Percentiles rank a stretch among this genome's conserved stretches.
These are phyloP conservation scores for Corvus moneduloides DNA, from an alignment of 2,113 vertebrate genomes.

Conservation along the genomic window DNA sequence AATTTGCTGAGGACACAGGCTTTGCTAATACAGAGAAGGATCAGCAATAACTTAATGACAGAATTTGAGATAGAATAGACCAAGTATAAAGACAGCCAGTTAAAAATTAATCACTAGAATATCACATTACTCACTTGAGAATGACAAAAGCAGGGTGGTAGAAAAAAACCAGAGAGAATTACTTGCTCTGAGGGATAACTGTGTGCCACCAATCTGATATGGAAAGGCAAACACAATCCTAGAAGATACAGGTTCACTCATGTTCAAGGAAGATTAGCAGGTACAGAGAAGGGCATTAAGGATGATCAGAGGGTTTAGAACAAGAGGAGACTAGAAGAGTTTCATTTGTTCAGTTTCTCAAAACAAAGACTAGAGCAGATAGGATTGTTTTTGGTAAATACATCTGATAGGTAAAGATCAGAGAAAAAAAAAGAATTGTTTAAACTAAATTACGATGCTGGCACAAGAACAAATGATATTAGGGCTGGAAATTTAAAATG, in stretches of 20 bases:
- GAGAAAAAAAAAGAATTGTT: slow-evolving; percentile 50
- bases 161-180: neutral
- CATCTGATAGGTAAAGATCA: slow-evolving; percentile 60
- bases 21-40: neutral
- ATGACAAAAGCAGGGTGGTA: slow-evolving; percentile 35
- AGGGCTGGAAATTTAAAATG: slow-evolving; percentile 23
- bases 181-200: slow-evolving; percentile 28
- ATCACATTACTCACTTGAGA: slow-evolving; percentile 31
- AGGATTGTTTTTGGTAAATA: slow-evolving; percentile 65
- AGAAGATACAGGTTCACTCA: slow-evolving; percentile 48
- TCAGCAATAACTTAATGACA: slow-evolving; percentile 8
- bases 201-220: slow-evolving; percentile 30
- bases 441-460: slow-evolving; percentile 27
- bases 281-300: slow-evolving; percentile 24
- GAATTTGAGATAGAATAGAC: neutral
- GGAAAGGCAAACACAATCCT: slow-evolving; percentile 23
- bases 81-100: neutral
- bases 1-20: neutral
- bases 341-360: slow-evolving; percentile 57
- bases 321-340: slow-evolving; percentile 60
- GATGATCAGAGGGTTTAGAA: slow-evolving; percentile 45
- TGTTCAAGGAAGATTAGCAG: slow-evolving; percentile 47
- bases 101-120: slow-evolving; percentile 40
- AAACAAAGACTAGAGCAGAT: slow-evolving; percentile 60
- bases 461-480: slow-evolving; percentile 51